Evolutionary conservation across 2,888 invertebrate genomes (phyloP).

Genomic region (Parelbella ahira): DNA sequence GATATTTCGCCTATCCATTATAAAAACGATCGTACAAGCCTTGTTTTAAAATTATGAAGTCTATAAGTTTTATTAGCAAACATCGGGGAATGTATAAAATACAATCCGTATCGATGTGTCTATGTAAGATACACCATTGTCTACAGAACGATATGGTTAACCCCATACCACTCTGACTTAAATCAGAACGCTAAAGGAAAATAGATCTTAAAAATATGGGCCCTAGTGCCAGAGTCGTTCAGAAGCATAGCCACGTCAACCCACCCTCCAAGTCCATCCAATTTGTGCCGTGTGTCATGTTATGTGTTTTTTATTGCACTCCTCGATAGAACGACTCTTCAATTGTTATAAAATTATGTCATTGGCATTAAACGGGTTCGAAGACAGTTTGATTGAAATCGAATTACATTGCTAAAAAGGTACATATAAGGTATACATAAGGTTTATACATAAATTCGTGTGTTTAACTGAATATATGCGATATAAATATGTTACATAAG

Average conservation of each 20-base stretch:
- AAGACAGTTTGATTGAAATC: no score
- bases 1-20: no score
- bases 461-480: no score
- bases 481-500: no score
- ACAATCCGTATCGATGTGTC: conserved; percentile 26
- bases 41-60: no score
- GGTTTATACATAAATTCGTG: no score
- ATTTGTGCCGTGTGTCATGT: conserved; percentile 61
- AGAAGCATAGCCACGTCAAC: conserved; percentile 34
- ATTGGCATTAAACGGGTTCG: conserved; percentile 8
- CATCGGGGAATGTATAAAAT: no score
- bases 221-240: conserved; percentile 4
- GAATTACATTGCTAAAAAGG: no score
- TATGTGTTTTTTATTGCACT: conserved; percentile 73
- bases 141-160: conserved; percentile 35
- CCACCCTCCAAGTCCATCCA: conserved; percentile 55
- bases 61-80: no score
- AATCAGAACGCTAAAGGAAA: conserved; percentile 34
- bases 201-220: conserved; percentile 28
- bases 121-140: conserved; percentile 7
- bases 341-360: conserved; percentile 43
- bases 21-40: no score
- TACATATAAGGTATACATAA: no score
- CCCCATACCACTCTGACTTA: conserved; percentile 53
- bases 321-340: conserved; percentile 64